phyloP scores from a whole-genome alignment of 2,797 vertebrate genomes.

The Decapterus maruadsi region DNA sequence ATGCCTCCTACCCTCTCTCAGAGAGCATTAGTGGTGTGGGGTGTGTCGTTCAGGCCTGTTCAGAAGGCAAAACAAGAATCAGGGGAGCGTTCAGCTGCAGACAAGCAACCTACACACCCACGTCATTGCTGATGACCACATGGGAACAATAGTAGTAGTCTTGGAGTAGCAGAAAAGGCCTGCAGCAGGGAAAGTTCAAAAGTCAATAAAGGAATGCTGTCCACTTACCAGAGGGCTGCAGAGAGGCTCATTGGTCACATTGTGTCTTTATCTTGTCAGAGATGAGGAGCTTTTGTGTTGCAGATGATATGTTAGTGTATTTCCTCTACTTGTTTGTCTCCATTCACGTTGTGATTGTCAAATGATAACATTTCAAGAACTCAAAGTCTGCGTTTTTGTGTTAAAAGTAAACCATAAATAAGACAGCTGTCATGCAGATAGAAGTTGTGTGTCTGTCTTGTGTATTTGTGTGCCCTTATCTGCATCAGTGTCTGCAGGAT shows the following conservation, averaged over 20 bases:
- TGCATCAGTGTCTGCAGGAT: slow-evolving; percentile 40
- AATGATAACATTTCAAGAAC: slow-evolving; percentile 57
- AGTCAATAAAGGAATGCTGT: slow-evolving; percentile 65
- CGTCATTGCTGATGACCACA: slow-evolving; percentile 62
- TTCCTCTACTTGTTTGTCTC: slow-evolving; percentile 61
- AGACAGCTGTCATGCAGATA: slow-evolving; percentile 51
- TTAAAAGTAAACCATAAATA: slow-evolving; percentile 59
- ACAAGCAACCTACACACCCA: slow-evolving; percentile 50
- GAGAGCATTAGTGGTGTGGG: slow-evolving; percentile 41
- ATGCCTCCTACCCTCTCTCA: slow-evolving; percentile 32
- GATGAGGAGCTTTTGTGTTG: slow-evolving; percentile 62
- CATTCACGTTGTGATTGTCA: slow-evolving; percentile 55
- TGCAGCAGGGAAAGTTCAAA: slow-evolving; percentile 70
- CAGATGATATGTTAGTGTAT: slow-evolving; percentile 52
- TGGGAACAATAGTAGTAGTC: slow-evolving; percentile 41
- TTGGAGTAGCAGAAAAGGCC: slow-evolving; percentile 51
- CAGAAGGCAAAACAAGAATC: slow-evolving; percentile 65
- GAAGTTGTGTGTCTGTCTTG: background rate
- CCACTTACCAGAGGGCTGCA: slow-evolving; percentile 47
- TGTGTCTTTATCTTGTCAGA: slow-evolving; percentile 69
- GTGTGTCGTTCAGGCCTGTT: slow-evolving; percentile 71
- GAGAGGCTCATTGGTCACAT: slow-evolving; percentile 40
- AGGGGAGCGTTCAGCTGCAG: slow-evolving; percentile 65
- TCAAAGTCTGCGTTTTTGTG: slow-evolving; percentile 38
- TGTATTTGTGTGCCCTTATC: slow-evolving; percentile 25